Base-by-base conservation (phyloP, 2,797 vertebrate species). In the Naso thynnoides region DNA sequence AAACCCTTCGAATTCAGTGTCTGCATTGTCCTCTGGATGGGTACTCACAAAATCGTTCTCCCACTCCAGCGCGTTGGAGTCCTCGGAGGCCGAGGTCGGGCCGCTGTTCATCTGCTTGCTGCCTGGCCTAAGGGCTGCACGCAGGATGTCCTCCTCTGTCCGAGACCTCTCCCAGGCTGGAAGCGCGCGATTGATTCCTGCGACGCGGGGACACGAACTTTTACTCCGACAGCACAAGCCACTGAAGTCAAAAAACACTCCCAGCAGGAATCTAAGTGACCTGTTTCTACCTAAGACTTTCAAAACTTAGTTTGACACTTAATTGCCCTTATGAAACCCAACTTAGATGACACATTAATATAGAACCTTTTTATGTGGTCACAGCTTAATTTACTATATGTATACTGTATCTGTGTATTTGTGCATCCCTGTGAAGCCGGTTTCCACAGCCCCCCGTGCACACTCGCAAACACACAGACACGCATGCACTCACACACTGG, bases 91-190 rank as follows among this genome's bases (percentile, higher is more conserved):
- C 0, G 97, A 99, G 5, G 97, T 74, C 0, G 95, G 95, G 10
- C 97, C 94, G 36, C 97, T 97, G 21, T 89, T 93, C 0, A 89
- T 38, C 79, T 81, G 95, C 86, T 84, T 96, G 76, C 81, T 61
- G 16, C 92, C 91, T 0, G 92, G 95, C 65, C 88, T 94, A 38
- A 99, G 93, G 0, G 97, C 97, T 0, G 98, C 98, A 0, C 94
- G 93, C 29, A 99, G 94, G 69, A 99, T 99, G 89, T 99, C 98
- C 84, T 99, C 98, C 88, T 99, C 98, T 0, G 98, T 99, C 82
- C 91, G 96, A 36, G 98, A 99, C 36, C 98, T 95, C 39, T 99
- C 97, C 91, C 96, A 94, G 72, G 96, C 79, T 0, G 97, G 96
- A 45, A 96, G 94, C 54, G 95, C 93, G 26, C 97, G 95, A 86